These are phyloP conservation scores for Crossaster papposus DNA, from an alignment of 53 echinoderm and acorn worm genomes.

Conservation along the genomic window DNA sequence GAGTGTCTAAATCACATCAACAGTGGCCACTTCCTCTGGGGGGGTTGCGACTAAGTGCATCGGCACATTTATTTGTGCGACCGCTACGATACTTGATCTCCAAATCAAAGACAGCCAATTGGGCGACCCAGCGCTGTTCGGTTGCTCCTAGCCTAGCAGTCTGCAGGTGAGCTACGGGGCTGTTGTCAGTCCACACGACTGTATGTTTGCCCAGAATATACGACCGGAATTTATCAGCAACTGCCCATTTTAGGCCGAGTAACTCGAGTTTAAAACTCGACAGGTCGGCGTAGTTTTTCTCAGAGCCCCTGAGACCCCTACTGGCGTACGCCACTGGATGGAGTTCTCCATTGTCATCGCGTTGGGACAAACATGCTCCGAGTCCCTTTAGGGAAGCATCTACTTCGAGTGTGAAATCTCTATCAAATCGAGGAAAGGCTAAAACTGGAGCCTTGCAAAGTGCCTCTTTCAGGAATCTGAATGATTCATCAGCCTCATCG, in stretches of 20 bases:
- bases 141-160: slow-evolving; percentile 64
- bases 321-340: slow-evolving; percentile 53
- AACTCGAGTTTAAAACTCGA: slow-evolving; percentile 47
- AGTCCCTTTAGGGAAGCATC: slow-evolving; percentile 38
- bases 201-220: slow-evolving; percentile 28
- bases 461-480: slow-evolving; percentile 8
- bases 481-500: no score
- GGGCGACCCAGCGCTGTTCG: slow-evolving; percentile 60
- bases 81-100: slow-evolving; percentile 36
- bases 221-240: slow-evolving; percentile 42
- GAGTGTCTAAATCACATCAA: background rate
- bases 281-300: slow-evolving; percentile 47
- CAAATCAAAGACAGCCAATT: slow-evolving; percentile 55
- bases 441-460: slow-evolving; percentile 56
- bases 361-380: slow-evolving; percentile 23
- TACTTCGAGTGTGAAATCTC: slow-evolving; percentile 52
- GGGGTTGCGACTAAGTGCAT: background rate
- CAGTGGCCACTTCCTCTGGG: background rate
- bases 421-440: slow-evolving; percentile 43
- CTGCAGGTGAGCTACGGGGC: slow-evolving; percentile 50
- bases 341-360: slow-evolving; percentile 17
- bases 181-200: slow-evolving; percentile 56
- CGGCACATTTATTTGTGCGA: background rate
- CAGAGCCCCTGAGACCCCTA: slow-evolving; percentile 37
- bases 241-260: slow-evolving; percentile 32